A percentile compares a stretch with the other conserved stretches of the same genome.
Conservation (phyloP, 2,888 invertebrate genomes). For the Eumerus sabulonum region DNA sequence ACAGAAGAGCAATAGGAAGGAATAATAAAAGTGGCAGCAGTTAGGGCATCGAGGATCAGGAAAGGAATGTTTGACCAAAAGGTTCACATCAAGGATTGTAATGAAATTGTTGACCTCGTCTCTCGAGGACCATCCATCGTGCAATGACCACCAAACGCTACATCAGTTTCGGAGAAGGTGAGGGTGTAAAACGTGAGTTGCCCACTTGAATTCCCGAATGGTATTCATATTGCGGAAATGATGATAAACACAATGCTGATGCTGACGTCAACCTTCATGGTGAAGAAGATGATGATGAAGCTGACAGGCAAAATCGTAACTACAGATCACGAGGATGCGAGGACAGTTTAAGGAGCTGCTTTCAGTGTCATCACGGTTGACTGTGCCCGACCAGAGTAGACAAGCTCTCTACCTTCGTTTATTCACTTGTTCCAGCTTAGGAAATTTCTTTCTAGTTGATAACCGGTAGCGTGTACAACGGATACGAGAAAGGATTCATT, state of each 20-base stretch:
- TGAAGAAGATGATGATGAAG: constrained; percentile 29
- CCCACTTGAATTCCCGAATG: constrained; percentile 59
- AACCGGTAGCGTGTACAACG: constrained; percentile 2
- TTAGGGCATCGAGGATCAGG: too few species aligned
- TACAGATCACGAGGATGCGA: neutral
- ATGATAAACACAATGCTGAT: constrained; percentile 53
- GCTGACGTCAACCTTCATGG: too few species aligned
- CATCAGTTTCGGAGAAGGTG: neutral
- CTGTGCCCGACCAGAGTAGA: neutral
- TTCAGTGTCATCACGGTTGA: neutral
- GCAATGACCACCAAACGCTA: neutral
- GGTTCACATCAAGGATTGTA: constrained; percentile 41
- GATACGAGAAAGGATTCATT: constrained; percentile 27
- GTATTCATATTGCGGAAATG: constrained; percentile 63
- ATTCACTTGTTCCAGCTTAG: constrained; percentile 49
- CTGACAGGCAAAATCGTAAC: constrained; percentile 37
- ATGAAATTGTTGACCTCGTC: constrained; percentile 57
- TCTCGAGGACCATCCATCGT: neutral
- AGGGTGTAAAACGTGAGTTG: constrained; percentile 9
- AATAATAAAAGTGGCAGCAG: neutral
- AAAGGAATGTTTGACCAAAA: constrained; percentile 17
- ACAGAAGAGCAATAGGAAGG: neutral
- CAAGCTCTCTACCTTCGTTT: neutral
- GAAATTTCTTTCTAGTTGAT: constrained; percentile 50
- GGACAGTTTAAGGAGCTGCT: constrained; percentile 13